Evolutionary conservation across 2,113 vertebrate species (phyloP).

Genomic region (Donacobius atricapilla): DNA sequence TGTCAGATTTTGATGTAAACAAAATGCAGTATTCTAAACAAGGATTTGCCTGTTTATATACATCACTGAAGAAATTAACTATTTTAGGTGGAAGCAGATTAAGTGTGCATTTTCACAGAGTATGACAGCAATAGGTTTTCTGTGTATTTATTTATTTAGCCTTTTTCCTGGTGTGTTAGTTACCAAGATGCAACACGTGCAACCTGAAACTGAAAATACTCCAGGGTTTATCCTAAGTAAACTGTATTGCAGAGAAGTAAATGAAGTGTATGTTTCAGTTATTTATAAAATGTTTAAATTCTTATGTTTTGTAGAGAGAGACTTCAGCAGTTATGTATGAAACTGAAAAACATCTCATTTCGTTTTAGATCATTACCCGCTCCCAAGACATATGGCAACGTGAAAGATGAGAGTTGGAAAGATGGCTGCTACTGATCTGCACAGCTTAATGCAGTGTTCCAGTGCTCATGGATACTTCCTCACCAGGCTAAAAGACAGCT

Average conservation of each 20-base stretch:
- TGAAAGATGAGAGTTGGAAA: conserved; percentile 95
- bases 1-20: not conserved
- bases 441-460: conserved; percentile 56
- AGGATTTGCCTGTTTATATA: not conserved
- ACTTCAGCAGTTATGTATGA: not conserved
- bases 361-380: conserved; percentile 87
- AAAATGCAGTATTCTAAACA: not conserved
- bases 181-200: not conserved
- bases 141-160: not conserved
- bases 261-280: not conserved
- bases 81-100: not conserved
- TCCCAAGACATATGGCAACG: conserved; percentile 83
- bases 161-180: not conserved
- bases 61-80: not conserved
- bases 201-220: not conserved
- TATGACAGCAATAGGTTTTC: not conserved
- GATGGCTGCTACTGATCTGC: conserved; percentile 92
- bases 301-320: not conserved
- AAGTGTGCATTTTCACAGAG: not conserved
- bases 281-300: not conserved
- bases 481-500: conserved; percentile 67
- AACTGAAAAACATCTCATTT: conserved; percentile 32
- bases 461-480: conserved; percentile 67
- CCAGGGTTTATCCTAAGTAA: not conserved
- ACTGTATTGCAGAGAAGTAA: not conserved